phyloP scores from a whole-genome alignment of 2,888 invertebrate species.

The Rhyacophila evoluta region DNA sequence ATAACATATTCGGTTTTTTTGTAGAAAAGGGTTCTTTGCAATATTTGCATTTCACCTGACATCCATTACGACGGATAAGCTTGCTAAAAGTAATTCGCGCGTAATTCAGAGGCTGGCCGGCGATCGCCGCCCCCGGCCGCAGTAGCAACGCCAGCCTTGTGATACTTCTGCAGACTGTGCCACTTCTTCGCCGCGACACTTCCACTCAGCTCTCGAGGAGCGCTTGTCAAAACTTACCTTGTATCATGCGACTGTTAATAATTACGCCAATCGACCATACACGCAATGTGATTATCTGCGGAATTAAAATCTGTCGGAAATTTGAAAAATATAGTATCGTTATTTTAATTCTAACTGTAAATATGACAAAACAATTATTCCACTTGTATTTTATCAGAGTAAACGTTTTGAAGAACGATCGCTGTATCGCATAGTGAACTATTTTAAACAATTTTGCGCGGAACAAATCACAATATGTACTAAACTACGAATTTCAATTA shows the following conservation, averaged over 20 bases:
- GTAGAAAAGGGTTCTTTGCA: too few relatives aligned
- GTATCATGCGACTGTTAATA: neutral
- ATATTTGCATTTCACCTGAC: too few relatives aligned
- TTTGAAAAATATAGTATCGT: too few relatives aligned
- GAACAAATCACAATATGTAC: too few relatives aligned
- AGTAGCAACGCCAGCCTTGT: neutral
- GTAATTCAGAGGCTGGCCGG: slow-evolving; percentile 9
- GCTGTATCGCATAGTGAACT: too few relatives aligned
- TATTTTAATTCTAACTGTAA: too few relatives aligned
- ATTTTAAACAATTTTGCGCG: too few relatives aligned
- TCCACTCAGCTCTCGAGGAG: neutral
- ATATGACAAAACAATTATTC: too few relatives aligned
- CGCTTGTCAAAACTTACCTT: neutral
- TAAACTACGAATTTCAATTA: too few relatives aligned
- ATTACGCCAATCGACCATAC: neutral
- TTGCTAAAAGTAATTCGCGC: neutral
- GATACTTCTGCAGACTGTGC: neutral
- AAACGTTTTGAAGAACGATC: too few relatives aligned
- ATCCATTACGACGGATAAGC: neutral
- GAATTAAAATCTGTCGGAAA: neutral
- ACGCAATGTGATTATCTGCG: neutral
- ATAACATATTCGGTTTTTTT: too few relatives aligned
- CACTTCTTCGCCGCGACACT: neutral
- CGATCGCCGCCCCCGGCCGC: neutral
- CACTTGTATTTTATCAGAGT: too few relatives aligned